phyloP scores from a whole-genome alignment of 2,113 vertebrate genomes.

The Phrynosoma blainvillii region DNA sequence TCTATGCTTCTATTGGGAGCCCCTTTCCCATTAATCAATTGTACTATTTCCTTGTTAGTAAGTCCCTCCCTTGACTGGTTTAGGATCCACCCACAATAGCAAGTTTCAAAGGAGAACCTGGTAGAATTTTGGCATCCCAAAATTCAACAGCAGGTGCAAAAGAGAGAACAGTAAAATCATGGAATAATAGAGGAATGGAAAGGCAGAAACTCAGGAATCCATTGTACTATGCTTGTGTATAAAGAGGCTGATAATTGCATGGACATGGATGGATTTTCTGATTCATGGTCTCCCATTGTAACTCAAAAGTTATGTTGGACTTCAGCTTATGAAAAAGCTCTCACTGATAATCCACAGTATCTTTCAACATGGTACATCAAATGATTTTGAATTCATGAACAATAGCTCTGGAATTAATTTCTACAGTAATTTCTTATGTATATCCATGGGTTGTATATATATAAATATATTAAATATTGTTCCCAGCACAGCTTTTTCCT shows the following conservation, averaged over 20 bases:
- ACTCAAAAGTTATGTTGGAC: not conserved
- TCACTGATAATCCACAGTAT: not conserved
- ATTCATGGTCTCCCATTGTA: not conserved
- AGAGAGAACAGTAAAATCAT: not conserved
- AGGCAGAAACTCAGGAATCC: not conserved
- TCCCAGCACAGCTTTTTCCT: not conserved
- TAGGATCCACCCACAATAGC: too few relatives aligned
- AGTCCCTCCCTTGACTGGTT: too few relatives aligned
- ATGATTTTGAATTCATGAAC: not conserved
- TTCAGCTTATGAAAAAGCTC: not conserved
- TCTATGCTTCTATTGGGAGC: too few relatives aligned
- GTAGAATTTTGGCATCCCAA: too few relatives aligned
- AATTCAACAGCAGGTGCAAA: not conserved
- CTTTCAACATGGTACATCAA: slow-evolving; percentile 21
- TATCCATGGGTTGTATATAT: too few relatives aligned
- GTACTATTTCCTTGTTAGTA: too few relatives aligned
- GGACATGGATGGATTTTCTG: too few relatives aligned
- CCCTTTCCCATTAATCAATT: too few relatives aligned
- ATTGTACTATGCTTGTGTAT: not conserved
- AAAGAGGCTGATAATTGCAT: not conserved
- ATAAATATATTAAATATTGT: not conserved
- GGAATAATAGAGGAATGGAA: not conserved
- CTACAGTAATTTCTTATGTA: not conserved
- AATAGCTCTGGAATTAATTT: slow-evolving; percentile 30
- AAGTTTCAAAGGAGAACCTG: too few relatives aligned